These are phyloP conservation scores for Rhamnusium bicolor DNA, from an alignment of 2,888 invertebrate species.

Conservation along the genomic window DNA sequence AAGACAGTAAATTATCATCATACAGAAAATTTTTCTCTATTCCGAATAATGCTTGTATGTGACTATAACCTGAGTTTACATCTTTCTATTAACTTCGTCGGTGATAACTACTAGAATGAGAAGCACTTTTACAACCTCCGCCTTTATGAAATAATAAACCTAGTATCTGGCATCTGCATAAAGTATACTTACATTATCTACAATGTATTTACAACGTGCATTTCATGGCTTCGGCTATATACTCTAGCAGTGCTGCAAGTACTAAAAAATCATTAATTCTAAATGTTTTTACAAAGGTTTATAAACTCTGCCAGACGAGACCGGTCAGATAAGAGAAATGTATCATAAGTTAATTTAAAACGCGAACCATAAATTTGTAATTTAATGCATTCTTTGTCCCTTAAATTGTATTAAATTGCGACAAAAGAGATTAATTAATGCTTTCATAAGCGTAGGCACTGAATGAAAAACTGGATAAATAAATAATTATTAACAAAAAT, in stretches of 20 bases:
- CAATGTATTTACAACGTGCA: slow-evolving; percentile 32
- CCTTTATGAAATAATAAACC: slow-evolving; percentile 53
- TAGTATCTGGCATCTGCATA: slow-evolving; percentile 44
- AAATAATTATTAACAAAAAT: not conserved
- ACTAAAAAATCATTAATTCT: not conserved
- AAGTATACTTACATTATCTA: slow-evolving; percentile 33
- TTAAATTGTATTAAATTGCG: not conserved
- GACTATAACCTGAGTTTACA: slow-evolving; percentile 22
- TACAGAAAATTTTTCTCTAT: not conserved
- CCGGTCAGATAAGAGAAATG: not conserved
- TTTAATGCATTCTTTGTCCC: not conserved
- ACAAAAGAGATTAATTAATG: not conserved
- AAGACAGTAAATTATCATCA: too few species aligned
- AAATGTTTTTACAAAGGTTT: not conserved
- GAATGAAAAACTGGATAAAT: not conserved
- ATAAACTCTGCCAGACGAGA: not conserved
- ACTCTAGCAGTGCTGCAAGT: not conserved
- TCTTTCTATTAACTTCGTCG: slow-evolving; percentile 27
- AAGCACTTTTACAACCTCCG: slow-evolving; percentile 42
- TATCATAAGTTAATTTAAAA: not conserved
- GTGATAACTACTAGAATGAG: slow-evolving; percentile 34
- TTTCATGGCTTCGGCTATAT: slow-evolving; percentile 9
- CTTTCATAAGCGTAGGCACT: not conserved
- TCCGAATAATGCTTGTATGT: not conserved
- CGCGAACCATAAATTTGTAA: not conserved